A percentile compares a stretch with the other conserved stretches of the same genome.
Conservation (phyloP, 2,888 invertebrate species). For the Parthenolecanium corni region DNA sequence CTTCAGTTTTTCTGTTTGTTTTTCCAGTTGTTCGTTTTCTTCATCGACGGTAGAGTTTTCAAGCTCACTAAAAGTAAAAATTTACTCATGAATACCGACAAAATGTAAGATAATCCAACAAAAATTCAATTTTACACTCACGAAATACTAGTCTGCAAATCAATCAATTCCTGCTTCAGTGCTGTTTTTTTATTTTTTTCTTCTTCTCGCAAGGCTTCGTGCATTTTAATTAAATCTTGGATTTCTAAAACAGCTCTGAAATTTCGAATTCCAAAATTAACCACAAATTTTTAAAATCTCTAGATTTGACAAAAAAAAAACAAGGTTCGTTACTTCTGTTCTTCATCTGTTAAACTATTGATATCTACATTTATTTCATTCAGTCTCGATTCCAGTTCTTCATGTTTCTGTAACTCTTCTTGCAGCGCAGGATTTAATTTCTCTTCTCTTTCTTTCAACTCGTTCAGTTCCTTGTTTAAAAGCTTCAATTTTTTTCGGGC, state of each 20-base stretch:
- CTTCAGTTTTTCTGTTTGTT: constrained; percentile 40
- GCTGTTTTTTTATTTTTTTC: constrained; percentile 61
- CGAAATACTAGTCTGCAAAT: constrained; percentile 42
- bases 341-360: neutral
- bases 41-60: constrained; percentile 32
- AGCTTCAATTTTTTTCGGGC: neutral
- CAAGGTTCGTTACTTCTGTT: neutral
- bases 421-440: constrained; percentile 47
- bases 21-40: constrained; percentile 33
- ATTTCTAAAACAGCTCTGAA: constrained; percentile 39
- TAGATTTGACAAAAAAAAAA: constrained; percentile 26
- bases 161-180: constrained; percentile 52
- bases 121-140: constrained; percentile 29
- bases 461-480: constrained; percentile 47
- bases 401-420: constrained; percentile 57
- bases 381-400: constrained; percentile 38
- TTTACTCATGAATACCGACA: neutral
- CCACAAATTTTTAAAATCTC: constrained; percentile 32
- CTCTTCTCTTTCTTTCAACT: constrained; percentile 56
- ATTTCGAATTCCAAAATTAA: constrained; percentile 17
- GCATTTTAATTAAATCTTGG: constrained; percentile 51
- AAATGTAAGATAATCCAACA: neutral
- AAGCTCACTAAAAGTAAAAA: constrained; percentile 32
- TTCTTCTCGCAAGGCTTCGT: constrained; percentile 59
- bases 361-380: neutral